A percentile compares a stretch with the other conserved stretches of the same genome.
phyloP scores from a whole-genome alignment of 37 sponge, comb jelly and placozoan species.

The Axinella damicornis region DNA sequence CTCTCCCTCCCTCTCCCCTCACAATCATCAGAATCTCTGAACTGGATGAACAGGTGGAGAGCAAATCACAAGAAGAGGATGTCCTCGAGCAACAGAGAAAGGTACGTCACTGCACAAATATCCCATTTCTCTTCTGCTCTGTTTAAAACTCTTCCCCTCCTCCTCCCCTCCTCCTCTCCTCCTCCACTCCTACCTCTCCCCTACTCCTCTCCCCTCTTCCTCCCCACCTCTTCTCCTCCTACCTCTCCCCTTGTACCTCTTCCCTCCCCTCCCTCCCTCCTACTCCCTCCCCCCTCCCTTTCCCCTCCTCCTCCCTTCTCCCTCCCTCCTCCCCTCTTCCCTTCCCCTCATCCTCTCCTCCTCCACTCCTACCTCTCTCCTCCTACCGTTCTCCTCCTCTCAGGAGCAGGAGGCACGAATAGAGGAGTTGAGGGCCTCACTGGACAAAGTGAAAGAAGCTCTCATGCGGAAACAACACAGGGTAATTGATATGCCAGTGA shows the following conservation, averaged over 20 bases:
- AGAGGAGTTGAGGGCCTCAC: constrained; percentile 19
- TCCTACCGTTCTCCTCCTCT: too few species aligned
- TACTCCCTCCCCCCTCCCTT: too few species aligned
- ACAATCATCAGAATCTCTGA: constrained; percentile 23
- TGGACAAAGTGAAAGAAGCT: constrained; percentile 3
- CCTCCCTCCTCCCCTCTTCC: neutral
- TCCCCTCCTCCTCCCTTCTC: too few species aligned
- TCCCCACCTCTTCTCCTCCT: neutral
- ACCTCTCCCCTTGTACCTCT: too few species aligned
- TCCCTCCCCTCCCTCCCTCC: too few species aligned
- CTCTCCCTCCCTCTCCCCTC: neutral
- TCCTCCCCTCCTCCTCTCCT: too few species aligned
- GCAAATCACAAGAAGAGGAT: neutral
- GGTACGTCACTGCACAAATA: neutral
- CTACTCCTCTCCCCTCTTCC: too few species aligned
- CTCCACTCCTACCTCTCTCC: too few species aligned
- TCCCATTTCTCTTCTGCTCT: too few species aligned
- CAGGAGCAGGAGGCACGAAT: constrained; percentile 29
- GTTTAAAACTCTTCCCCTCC: too few species aligned
- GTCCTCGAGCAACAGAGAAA: constrained; percentile 42
- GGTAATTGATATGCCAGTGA: neutral
- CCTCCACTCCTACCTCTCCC: neutral
- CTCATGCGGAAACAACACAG: neutral
- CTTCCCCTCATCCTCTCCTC: too few species aligned
- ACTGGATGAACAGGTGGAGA: constrained; percentile 14